A percentile compares a stretch with the other conserved stretches of the same genome.
These are phyloP conservation scores for Eretmochelys imbricata DNA, from an alignment of 2,113 vertebrate species.

Conservation along the genomic window DNA sequence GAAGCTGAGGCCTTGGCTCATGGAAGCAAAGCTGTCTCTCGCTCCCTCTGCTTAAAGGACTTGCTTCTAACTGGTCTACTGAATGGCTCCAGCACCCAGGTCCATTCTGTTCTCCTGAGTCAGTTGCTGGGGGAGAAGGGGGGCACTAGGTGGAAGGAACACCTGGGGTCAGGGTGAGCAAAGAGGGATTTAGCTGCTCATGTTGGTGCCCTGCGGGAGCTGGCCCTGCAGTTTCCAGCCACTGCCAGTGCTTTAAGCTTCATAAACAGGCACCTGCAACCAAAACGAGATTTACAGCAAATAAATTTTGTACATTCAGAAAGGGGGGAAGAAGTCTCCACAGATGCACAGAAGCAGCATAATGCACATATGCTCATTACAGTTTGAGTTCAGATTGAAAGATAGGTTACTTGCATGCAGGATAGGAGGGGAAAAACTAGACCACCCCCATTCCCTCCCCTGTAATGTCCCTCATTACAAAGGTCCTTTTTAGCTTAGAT, in stretches of 20 bases:
- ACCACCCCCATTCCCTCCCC: background rate
- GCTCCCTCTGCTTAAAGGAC: background rate
- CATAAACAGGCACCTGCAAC: slow-evolving; percentile 31
- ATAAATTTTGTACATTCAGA: slow-evolving; percentile 62
- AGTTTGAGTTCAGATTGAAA: background rate
- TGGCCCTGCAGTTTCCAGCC: background rate
- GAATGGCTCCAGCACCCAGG: background rate
- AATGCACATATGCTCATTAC: background rate
- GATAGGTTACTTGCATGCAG: rapidly evolving
- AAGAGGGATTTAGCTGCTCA: slow-evolving; percentile 22
- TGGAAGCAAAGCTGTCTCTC: background rate
- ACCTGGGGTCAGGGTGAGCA: background rate
- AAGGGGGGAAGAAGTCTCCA: slow-evolving; percentile 40
- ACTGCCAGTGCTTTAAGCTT: slow-evolving; percentile 67
- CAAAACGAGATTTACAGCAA: slow-evolving; percentile 48
- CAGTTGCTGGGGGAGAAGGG: background rate
- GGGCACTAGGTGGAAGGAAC: background rate
- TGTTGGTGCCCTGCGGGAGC: background rate
- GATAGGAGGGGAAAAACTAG: background rate
- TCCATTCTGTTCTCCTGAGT: background rate
- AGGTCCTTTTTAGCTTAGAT: background rate
- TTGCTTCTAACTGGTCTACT: background rate
- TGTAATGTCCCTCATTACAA: background rate
- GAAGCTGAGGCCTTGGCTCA: background rate
- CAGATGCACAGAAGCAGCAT: slow-evolving; percentile 40